These are phyloP conservation scores for Mareca strepera DNA, from an alignment of 2,797 vertebrate species.

Conservation along the genomic window DNA sequence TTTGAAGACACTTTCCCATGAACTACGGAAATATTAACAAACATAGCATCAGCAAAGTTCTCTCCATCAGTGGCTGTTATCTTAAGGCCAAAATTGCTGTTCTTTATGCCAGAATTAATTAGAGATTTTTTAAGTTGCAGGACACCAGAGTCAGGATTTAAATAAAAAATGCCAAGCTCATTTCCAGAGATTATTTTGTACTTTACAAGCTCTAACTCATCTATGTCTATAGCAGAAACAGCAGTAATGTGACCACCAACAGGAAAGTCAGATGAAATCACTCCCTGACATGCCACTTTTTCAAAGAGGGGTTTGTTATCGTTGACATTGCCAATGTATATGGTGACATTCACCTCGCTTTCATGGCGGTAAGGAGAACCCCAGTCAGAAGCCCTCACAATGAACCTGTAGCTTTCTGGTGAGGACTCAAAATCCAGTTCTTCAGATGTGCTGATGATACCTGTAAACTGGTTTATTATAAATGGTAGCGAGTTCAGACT, in stretches of 20 bases:
- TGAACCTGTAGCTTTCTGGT: conserved; percentile 90
- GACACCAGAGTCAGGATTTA: conserved; percentile 95
- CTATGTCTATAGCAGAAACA: conserved; percentile 95
- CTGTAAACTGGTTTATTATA: conserved; percentile 95
- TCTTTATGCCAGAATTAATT: conserved; percentile 84
- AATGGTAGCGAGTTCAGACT: conserved; percentile 90
- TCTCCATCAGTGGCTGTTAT: conserved; percentile 97
- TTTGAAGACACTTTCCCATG: conserved; percentile 88
- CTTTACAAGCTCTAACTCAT: conserved; percentile 94
- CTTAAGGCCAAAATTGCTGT: conserved; percentile 87
- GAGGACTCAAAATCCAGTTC: conserved; percentile 95
- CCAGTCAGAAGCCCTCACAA: conserved; percentile 97
- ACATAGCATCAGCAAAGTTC: conserved; percentile 94
- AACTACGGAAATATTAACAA: conserved; percentile 92
- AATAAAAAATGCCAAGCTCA: conserved; percentile 90
- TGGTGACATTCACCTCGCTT: conserved; percentile 93
- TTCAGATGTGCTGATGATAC: conserved; percentile 88
- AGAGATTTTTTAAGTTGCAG: conserved; percentile 88
- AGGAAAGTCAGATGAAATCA: conserved; percentile 90
- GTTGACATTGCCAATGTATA: conserved; percentile 92
- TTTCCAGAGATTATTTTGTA: conserved; percentile 98
- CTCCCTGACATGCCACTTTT: conserved; percentile 92
- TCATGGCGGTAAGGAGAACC: conserved; percentile 96
- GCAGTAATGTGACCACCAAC: conserved; percentile 91
- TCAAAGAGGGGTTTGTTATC: conserved; percentile 97